These are phyloP conservation scores for Virgularia gustaviana DNA, from an alignment of 92 coral and sea anemone species.

Conservation along the genomic window DNA sequence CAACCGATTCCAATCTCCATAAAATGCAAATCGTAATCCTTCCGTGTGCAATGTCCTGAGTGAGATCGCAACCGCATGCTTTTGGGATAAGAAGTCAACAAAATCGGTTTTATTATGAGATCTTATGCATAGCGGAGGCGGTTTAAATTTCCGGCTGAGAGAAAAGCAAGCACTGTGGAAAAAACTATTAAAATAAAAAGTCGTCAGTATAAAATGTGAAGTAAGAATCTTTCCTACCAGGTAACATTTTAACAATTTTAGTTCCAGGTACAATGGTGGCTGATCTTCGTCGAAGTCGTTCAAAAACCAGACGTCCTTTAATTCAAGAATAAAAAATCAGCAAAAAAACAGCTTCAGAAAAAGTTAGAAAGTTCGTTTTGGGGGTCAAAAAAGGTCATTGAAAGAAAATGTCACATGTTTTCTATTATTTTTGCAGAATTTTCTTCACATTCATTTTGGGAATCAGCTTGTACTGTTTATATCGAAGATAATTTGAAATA, in stretches of 20 bases:
- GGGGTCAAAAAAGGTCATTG: background rate
- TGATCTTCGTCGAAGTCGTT: conserved; percentile 80
- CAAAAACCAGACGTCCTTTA: conserved; percentile 85
- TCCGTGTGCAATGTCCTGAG: too few species aligned
- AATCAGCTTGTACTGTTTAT: too few species aligned
- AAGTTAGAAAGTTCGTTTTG: background rate
- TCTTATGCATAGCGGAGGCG: too few species aligned
- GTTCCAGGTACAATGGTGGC: conserved; percentile 80
- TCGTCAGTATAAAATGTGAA: background rate
- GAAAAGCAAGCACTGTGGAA: background rate
- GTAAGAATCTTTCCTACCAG: conserved; percentile 72
- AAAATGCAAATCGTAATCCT: too few species aligned
- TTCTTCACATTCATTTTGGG: background rate
- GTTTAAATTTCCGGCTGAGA: too few species aligned
- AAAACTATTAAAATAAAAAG: background rate
- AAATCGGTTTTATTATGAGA: too few species aligned
- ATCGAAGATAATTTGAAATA: too few species aligned
- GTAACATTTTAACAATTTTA: conserved; percentile 79
- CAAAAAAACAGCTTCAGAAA: background rate
- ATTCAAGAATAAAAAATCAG: background rate
- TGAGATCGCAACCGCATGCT: too few species aligned
- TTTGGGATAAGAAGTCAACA: too few species aligned
- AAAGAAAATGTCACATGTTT: background rate
- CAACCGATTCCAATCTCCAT: too few species aligned
- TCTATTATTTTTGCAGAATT: background rate